These are phyloP conservation scores for Darevskia nairensis DNA, from an alignment of 2,797 vertebrate genomes.

Conservation along the genomic window DNA sequence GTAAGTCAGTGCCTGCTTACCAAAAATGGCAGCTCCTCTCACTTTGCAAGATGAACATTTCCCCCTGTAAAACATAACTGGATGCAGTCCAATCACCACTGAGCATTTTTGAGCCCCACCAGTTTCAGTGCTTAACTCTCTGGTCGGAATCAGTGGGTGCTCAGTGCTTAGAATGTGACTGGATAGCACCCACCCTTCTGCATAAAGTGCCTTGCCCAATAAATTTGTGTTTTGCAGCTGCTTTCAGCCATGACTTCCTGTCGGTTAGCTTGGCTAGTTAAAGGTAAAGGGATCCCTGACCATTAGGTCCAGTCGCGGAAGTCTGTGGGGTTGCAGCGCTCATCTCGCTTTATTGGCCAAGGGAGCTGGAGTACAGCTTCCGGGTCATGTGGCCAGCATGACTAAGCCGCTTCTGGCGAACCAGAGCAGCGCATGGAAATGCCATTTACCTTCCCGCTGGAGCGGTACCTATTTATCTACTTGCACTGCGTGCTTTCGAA, in stretches of 20 bases:
- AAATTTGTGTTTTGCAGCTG: neutral
- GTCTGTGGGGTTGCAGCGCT: no score
- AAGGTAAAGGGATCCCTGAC: no score
- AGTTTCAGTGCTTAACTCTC: neutral
- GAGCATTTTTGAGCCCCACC: neutral
- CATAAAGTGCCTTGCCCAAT: neutral
- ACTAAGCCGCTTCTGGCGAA: no score
- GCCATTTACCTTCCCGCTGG: no score
- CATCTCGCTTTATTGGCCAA: no score
- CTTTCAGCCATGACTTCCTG: neutral
- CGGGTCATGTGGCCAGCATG: no score
- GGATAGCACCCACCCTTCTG: neutral
- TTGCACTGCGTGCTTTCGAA: no score
- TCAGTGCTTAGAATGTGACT: neutral
- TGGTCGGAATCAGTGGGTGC: neutral
- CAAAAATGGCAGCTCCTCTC: fast-evolving
- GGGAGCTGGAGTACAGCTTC: no score
- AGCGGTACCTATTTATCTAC: no score
- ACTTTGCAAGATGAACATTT: neutral
- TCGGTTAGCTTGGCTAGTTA: neutral
- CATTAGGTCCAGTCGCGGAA: no score
- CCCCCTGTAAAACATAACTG: neutral
- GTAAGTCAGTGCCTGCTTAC: constrained; percentile 68
- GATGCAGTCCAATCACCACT: neutral
- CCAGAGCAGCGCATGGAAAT: no score